These are phyloP conservation scores for Dendrophyllia cribrosa DNA, from an alignment of 64 coral and sea anemone genomes.

Conservation along the genomic window DNA sequence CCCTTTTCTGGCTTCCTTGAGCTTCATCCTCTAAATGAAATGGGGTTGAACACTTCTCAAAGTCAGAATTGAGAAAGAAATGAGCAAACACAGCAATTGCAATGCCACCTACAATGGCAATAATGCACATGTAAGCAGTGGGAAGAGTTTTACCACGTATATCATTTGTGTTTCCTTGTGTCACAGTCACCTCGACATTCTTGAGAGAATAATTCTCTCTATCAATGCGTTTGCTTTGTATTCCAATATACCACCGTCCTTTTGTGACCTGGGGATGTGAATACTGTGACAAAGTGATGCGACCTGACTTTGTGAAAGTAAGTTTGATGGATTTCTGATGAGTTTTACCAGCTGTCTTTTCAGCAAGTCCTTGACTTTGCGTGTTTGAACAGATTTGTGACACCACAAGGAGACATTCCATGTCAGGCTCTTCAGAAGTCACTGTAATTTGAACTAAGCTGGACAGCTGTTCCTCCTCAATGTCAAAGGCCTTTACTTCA, in stretches of 20 bases:
- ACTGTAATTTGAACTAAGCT: slow-evolving; percentile 69
- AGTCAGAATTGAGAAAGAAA: slow-evolving; percentile 90
- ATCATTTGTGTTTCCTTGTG: slow-evolving; percentile 57
- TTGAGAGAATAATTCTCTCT: slow-evolving; percentile 7
- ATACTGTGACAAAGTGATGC: slow-evolving; percentile 83
- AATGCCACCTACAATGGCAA: slow-evolving; percentile 71
- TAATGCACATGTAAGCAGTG: slow-evolving; percentile 60
- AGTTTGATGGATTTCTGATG: slow-evolving; percentile 61
- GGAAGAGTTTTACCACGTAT: slow-evolving; percentile 71
- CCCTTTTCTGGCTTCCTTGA: not conserved
- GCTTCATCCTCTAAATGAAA: slow-evolving; percentile 26
- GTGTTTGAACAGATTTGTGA: slow-evolving; percentile 75
- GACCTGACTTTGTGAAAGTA: slow-evolving; percentile 76
- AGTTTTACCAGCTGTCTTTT: not conserved
- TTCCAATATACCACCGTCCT: slow-evolving; percentile 90
- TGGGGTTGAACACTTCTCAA: slow-evolving; percentile 54
- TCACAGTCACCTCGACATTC: slow-evolving; percentile 50
- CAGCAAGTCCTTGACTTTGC: slow-evolving; percentile 35
- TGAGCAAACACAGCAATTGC: slow-evolving; percentile 75
- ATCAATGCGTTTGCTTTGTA: slow-evolving; percentile 16
- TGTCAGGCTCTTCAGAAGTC: slow-evolving; percentile 48
- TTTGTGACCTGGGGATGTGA: slow-evolving; percentile 73
- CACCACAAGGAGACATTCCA: slow-evolving; percentile 71
- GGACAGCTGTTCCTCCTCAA: slow-evolving; percentile 56
- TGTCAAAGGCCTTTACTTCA: slow-evolving; percentile 76